phyloP scores from a whole-genome alignment of 2,888 invertebrate genomes.

The Bhutanitis thaidina region DNA sequence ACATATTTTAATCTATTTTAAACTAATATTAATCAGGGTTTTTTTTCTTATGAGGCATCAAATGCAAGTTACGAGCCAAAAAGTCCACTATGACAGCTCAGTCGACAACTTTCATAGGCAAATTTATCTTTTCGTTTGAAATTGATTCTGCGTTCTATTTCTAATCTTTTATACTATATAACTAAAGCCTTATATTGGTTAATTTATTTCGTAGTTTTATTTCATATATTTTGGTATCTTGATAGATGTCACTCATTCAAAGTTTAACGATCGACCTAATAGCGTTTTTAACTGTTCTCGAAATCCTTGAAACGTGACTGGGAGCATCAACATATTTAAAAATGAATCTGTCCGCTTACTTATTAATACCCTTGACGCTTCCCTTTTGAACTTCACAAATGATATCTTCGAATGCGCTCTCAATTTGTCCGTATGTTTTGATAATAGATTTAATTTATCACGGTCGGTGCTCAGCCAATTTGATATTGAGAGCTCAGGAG shows the following conservation, averaged over 20 bases:
- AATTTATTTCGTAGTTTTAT: neutral
- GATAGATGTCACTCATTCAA: slow-evolving; percentile 76
- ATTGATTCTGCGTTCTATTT: neutral
- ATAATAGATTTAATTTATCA: slow-evolving; percentile 29
- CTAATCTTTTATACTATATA: neutral
- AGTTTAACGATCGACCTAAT: slow-evolving; percentile 77
- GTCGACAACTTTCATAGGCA: slow-evolving; percentile 61
- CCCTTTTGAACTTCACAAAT: slow-evolving; percentile 60
- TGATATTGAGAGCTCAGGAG: neutral
- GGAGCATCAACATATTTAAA: slow-evolving; percentile 73
- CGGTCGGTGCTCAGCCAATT: slow-evolving; percentile 2
- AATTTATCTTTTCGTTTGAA: slow-evolving; percentile 26
- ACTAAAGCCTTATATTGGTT: slow-evolving; percentile 8
- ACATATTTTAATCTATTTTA: neutral
- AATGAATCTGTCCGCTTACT: slow-evolving; percentile 64
- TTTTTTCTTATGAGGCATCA: slow-evolving; percentile 64
- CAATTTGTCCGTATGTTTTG: slow-evolving; percentile 42
- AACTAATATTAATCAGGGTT: neutral
- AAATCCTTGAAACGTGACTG: slow-evolving; percentile 77
- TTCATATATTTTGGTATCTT: slow-evolving; percentile 35
- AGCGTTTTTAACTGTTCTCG: slow-evolving; percentile 73
- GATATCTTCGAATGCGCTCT: slow-evolving; percentile 44
- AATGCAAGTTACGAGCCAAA: slow-evolving; percentile 67
- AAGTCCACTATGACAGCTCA: slow-evolving; percentile 59
- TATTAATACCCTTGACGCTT: slow-evolving; percentile 58